Evolutionary conservation across 2,797 vertebrate genomes (phyloP).

Genomic region (Sylvia borin): DNA sequence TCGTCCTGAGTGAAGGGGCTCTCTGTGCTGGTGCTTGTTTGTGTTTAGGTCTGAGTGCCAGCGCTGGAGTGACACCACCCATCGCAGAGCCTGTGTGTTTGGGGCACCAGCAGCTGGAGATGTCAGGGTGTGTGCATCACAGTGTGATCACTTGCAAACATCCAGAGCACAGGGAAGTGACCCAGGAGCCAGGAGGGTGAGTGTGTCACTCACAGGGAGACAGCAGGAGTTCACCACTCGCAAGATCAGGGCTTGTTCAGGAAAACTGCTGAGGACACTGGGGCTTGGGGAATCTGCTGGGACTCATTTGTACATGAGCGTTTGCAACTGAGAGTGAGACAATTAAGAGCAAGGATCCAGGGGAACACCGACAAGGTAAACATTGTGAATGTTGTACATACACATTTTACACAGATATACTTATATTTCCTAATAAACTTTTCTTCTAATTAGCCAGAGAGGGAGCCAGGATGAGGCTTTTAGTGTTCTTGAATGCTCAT

Average conservation of each 20-base stretch:
- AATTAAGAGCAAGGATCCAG: not conserved
- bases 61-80: not conserved
- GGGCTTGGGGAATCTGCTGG: not conserved
- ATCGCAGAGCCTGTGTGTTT: not conserved
- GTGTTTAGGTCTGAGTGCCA: not conserved
- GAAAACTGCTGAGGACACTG: not conserved
- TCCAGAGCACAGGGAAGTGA: not conserved
- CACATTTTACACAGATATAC: not conserved
- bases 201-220: not conserved
- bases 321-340: not conserved
- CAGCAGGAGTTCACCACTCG: not conserved
- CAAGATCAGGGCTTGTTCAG: not conserved
- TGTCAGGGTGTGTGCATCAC: too few species aligned
- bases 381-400: not conserved
- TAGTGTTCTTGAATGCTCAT: not conserved
- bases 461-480: not conserved
- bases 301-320: not conserved
- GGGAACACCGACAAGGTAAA: not conserved
- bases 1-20: not conserved
- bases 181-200: not conserved
- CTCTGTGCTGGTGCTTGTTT: not conserved
- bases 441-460: not conserved
- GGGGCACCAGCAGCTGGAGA: not conserved
- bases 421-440: not conserved
- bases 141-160: not conserved